These are phyloP conservation scores for Meloidogyne chitwoodi DNA, from an alignment of 1,140 invertebrate genomes.

Conservation along the genomic window DNA sequence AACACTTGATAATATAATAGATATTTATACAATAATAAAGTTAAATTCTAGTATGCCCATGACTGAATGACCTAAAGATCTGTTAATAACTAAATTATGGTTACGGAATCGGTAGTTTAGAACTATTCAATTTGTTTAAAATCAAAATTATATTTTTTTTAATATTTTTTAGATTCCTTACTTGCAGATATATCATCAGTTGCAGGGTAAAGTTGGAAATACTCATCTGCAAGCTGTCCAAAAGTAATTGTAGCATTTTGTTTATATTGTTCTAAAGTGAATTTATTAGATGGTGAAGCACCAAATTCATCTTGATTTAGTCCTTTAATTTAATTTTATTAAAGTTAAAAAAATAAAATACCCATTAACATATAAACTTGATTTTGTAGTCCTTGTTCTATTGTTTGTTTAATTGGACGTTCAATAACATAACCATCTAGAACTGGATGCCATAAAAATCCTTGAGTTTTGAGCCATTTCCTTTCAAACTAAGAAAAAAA, in stretches of 20 bases:
- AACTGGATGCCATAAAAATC: neutral
- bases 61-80: too few relatives aligned
- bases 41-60: too few relatives aligned
- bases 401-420: neutral
- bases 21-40: too few relatives aligned
- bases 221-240: neutral
- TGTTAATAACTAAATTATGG: too few relatives aligned
- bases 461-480: neutral
- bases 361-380: neutral
- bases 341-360: neutral
- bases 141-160: too few relatives aligned
- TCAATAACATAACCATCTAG: neutral
- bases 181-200: neutral
- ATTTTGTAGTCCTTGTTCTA: neutral
- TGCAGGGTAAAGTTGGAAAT: neutral
- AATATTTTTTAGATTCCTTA: neutral
- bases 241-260: neutral
- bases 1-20: too few relatives aligned
- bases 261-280: neutral
- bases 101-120: too few relatives aligned
- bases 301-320: neutral
- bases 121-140: too few relatives aligned
- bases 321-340: neutral
- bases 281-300: neutral
- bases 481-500: neutral